Evolutionary conservation across 2,113 vertebrate species (phyloP).

Genomic region (Myanophis thanlyinensis): DNA sequence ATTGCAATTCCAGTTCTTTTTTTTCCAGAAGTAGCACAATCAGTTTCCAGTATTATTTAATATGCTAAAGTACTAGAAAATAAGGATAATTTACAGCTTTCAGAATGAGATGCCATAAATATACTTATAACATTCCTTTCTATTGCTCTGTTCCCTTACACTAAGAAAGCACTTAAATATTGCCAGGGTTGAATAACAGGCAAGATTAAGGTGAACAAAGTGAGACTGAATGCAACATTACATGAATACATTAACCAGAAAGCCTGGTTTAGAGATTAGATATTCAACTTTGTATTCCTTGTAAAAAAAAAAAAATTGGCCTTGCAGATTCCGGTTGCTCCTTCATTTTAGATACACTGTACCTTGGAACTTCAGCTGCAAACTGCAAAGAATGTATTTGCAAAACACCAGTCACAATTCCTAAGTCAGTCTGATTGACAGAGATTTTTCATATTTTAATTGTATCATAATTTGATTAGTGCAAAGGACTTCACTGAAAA

Average conservation of each 20-base stretch:
- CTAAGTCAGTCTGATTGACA: not conserved
- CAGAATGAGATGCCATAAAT: not conserved
- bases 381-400: not conserved
- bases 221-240: not conserved
- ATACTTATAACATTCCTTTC: not conserved
- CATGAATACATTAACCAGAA: not conserved
- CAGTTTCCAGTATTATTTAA: not conserved
- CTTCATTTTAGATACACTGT: not conserved
- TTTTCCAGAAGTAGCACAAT: not conserved
- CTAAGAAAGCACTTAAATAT: not conserved
- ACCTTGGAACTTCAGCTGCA: not conserved
- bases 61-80: not conserved
- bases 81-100: not conserved
- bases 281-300: not conserved
- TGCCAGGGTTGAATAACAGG: not conserved
- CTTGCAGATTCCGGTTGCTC: not conserved
- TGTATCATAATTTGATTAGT: not conserved
- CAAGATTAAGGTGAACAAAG: not conserved
- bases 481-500: not conserved
- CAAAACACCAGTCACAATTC: not conserved
- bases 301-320: not conserved
- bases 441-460: not conserved
- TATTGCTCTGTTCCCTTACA: not conserved
- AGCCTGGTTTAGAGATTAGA: not conserved
- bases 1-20: not conserved